phyloP scores from a whole-genome alignment of 2,888 invertebrate species.

The Drosophila silvestris region DNA sequence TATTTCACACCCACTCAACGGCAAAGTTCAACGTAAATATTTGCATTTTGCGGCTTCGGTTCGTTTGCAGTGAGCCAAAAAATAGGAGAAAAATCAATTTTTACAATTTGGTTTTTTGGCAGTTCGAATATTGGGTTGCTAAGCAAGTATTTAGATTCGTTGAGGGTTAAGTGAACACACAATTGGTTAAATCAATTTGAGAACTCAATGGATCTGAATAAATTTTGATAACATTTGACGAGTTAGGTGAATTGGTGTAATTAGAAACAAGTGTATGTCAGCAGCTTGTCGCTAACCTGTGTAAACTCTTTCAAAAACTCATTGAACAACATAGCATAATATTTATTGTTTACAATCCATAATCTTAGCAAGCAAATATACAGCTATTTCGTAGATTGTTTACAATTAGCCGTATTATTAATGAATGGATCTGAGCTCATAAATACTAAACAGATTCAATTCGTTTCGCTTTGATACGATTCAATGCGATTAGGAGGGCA shows the following conservation, averaged over 20 bases:
- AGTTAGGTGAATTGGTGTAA: neutral
- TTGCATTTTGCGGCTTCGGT: conserved; percentile 51
- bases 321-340: conserved; percentile 47
- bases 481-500: conserved; percentile 41
- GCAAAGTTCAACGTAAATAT: conserved; percentile 58
- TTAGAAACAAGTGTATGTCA: conserved; percentile 13
- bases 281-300: conserved; percentile 58
- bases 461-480: conserved; percentile 23
- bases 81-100: conserved; percentile 6
- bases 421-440: conserved; percentile 61
- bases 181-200: neutral
- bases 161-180: neutral
- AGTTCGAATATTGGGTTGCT: conserved; percentile 34
- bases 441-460: conserved; percentile 55
- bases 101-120: conserved; percentile 8
- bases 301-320: conserved; percentile 58
- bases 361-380: conserved; percentile 51
- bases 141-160: conserved; percentile 10
- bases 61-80: conserved; percentile 28
- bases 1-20: conserved; percentile 46
- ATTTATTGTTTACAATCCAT: conserved; percentile 57
- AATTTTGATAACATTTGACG: neutral
- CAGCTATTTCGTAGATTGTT: conserved; percentile 37
- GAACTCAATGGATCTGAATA: neutral
- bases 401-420: conserved; percentile 50